phyloP scores from a whole-genome alignment of 2,113 vertebrate species.

The Bambusicola thoracicus region DNA sequence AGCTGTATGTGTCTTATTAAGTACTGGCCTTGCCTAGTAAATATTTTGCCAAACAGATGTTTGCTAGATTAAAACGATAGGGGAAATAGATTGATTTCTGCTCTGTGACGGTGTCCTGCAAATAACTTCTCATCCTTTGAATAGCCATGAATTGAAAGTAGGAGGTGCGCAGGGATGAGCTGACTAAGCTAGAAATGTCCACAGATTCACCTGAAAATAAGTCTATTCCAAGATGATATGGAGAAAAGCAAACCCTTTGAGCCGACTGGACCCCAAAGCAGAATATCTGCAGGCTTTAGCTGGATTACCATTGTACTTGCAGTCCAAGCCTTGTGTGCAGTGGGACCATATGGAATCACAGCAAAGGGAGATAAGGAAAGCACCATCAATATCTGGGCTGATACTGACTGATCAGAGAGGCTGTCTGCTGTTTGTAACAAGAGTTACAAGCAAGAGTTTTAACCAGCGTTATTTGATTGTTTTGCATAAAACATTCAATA shows the following conservation, averaged over 20 bases:
- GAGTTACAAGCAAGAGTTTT: too few relatives aligned
- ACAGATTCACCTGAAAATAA: not conserved
- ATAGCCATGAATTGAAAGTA: not conserved
- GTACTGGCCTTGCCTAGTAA: not conserved
- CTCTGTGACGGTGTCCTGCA: not conserved
- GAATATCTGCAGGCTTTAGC: conserved; percentile 56
- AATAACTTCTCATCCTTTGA: not conserved
- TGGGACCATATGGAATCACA: conserved; percentile 78
- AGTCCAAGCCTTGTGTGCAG: conserved; percentile 75
- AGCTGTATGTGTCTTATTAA: not conserved
- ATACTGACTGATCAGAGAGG: conserved; percentile 72
- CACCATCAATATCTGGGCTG: conserved; percentile 60
- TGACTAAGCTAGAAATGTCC: not conserved
- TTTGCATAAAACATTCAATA: conserved; percentile 68
- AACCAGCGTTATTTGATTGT: conserved; percentile 61
- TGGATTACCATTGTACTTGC: conserved; percentile 5
- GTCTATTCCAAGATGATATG: not conserved
- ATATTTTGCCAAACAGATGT: conserved; percentile 48
- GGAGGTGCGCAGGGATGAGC: not conserved
- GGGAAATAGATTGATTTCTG: not conserved
- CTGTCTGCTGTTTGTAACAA: conserved; percentile 53
- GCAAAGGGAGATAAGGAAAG: conserved; percentile 48
- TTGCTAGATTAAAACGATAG: conserved; percentile 18
- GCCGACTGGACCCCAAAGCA: conserved; percentile 48
- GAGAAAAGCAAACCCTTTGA: conserved; percentile 33